A percentile compares a stretch with the other conserved stretches of the same genome.
Evolutionary conservation across 2,113 vertebrate genomes (phyloP).

Genomic region (Bolborhynchus lineola): DNA sequence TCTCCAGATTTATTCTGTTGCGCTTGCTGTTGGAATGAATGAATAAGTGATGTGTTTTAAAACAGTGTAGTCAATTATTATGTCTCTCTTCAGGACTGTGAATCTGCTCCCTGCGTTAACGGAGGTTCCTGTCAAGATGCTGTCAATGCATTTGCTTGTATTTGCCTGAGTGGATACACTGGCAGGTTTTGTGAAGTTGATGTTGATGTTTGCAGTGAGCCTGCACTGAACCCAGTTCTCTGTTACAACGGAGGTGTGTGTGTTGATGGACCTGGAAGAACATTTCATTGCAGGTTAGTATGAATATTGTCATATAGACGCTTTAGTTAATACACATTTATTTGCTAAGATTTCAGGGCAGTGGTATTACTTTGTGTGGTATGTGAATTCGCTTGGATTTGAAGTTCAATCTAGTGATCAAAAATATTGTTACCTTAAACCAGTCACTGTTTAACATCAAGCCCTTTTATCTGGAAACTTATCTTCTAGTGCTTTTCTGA

Average conservation of each 20-base stretch:
- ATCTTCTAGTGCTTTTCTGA: background rate
- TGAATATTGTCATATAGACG: background rate
- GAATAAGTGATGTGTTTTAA: background rate
- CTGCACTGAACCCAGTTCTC: background rate
- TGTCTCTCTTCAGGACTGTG: conserved; percentile 74
- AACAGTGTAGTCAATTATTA: background rate
- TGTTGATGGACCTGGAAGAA: conserved; percentile 31
- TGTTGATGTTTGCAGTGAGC: background rate
- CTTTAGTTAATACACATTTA: background rate
- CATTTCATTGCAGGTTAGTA: conserved; percentile 68
- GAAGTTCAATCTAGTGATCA: background rate
- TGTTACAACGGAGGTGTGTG: conserved; percentile 50
- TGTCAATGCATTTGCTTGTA: conserved; percentile 73
- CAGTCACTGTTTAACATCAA: background rate
- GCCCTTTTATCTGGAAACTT: background rate
- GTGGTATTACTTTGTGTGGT: background rate
- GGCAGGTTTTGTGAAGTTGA: conserved; percentile 81
- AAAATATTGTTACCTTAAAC: background rate
- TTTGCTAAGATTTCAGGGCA: background rate
- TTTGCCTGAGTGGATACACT: conserved; percentile 75
- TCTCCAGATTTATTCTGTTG: background rate
- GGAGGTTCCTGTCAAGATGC: conserved; percentile 78
- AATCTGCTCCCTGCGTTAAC: conserved; percentile 73
- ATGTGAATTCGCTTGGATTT: background rate
- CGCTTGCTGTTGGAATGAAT: background rate